Percentiles rank a stretch among this genome's conserved stretches.
phyloP scores from a whole-genome alignment of 2,888 invertebrate species.

The Octodonta nipae region DNA sequence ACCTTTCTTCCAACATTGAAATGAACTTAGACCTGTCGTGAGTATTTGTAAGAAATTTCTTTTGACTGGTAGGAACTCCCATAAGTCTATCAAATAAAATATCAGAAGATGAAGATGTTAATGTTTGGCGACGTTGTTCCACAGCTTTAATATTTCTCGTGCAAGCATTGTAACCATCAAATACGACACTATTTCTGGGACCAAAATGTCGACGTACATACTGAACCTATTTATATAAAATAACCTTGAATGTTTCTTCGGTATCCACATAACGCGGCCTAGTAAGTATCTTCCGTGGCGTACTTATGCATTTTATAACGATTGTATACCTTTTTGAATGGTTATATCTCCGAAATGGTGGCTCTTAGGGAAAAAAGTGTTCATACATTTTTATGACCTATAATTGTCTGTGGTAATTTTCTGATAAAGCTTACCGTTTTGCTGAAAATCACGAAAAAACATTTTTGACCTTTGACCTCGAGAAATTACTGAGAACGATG shows the following conservation, averaged over 20 bases:
- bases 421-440: too few species aligned
- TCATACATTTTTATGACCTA: background rate
- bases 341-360: background rate
- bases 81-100: background rate
- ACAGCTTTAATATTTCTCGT: background rate
- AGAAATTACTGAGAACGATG: too few species aligned
- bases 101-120: background rate
- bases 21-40: too few species aligned
- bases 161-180: background rate
- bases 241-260: slow-evolving; percentile 7
- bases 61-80: background rate
- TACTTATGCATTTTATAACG: too few species aligned
- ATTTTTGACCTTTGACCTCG: background rate
- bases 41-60: too few species aligned
- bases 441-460: background rate
- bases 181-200: slow-evolving; percentile 1
- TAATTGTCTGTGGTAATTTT: background rate
- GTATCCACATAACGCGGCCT: too few species aligned
- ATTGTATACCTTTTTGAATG: background rate
- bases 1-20: too few species aligned
- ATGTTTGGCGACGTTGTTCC: background rate
- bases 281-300: too few species aligned
- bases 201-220: slow-evolving; percentile 18
- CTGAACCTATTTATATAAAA: slow-evolving; percentile 9
- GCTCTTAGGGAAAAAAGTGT: background rate